phyloP scores from a whole-genome alignment of 1,140 invertebrate species.

The Scaptomyza graminum region DNA sequence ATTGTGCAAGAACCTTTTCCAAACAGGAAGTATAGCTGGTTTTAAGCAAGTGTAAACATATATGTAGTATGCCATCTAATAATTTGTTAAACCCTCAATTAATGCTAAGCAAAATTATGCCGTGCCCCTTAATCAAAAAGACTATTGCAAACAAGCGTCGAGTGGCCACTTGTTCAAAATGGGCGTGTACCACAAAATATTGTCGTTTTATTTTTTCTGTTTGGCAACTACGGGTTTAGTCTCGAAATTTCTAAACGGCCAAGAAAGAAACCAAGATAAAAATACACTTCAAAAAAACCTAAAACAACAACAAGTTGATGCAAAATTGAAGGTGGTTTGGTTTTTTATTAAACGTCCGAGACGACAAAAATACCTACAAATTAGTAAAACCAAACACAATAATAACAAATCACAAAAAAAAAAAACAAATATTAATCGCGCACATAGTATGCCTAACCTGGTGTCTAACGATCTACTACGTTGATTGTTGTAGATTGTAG shows the following conservation, averaged over 20 bases:
- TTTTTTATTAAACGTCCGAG: constrained; percentile 44
- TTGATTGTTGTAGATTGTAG: constrained; percentile 12
- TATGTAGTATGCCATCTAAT: background rate
- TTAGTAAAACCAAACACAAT: constrained; percentile 6
- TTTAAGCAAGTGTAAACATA: background rate
- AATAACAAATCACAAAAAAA: constrained; percentile 3
- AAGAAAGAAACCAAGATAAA: constrained; percentile 16
- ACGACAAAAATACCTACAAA: constrained; percentile 14
- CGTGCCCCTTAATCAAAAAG: constrained; percentile 24
- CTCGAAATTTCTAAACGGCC: constrained; percentile 52
- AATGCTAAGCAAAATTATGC: background rate
- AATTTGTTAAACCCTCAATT: constrained; percentile 22
- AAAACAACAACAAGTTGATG: constrained; percentile 14
- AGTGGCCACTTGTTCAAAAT: constrained; percentile 9
- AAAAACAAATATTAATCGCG: background rate
- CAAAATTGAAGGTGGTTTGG: constrained; percentile 61
- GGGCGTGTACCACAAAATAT: background rate
- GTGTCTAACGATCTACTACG: constrained; percentile 10
- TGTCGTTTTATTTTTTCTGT: background rate
- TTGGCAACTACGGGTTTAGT: constrained; percentile 8
- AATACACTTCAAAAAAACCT: constrained; percentile 1
- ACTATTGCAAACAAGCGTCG: constrained; percentile 12
- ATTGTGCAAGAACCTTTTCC: constrained; percentile 2
- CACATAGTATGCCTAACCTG: background rate
- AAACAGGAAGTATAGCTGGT: constrained; percentile 19